Percentiles rank a stretch among this genome's conserved stretches.
Conservation (phyloP, 1,140 invertebrate species). For the Elysia chlorotica region DNA sequence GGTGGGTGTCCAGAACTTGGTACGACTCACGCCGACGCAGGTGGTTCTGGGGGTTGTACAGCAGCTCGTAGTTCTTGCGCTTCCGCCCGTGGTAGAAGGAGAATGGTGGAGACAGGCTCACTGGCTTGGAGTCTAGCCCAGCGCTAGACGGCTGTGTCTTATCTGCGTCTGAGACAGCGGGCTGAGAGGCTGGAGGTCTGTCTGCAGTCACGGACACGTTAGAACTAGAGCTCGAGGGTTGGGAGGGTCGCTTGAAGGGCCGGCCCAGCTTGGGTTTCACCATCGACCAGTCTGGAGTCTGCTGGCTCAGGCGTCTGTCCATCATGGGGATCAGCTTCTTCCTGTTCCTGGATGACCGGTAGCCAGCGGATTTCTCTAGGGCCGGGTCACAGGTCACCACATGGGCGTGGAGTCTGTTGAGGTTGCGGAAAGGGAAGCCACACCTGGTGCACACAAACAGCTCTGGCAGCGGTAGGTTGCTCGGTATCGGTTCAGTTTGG, state of each 20-base stretch:
- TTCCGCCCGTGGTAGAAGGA: slow-evolving; percentile 16
- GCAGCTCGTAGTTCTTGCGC: slow-evolving; percentile 33
- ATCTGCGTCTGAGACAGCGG: background rate
- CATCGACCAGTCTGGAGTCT: background rate
- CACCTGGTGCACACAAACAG: slow-evolving; percentile 42
- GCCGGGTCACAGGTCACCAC: slow-evolving; percentile 46
- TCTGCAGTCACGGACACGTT: background rate
- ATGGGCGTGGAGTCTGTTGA: slow-evolving; percentile 41
- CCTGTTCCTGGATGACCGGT: background rate
- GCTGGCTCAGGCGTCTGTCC: slow-evolving; percentile 1
- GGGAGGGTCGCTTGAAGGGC: background rate
- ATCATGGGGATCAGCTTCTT: slow-evolving; percentile 11
- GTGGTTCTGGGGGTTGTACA: slow-evolving; percentile 51
- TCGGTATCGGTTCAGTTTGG: slow-evolving; percentile 26
- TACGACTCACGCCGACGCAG: slow-evolving; percentile 44
- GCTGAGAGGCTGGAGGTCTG: background rate
- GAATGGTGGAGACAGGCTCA: background rate
- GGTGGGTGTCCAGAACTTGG: slow-evolving; percentile 46
- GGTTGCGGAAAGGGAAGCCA: slow-evolving; percentile 35
- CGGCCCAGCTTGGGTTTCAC: background rate
- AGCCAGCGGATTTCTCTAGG: background rate
- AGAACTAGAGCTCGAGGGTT: background rate
- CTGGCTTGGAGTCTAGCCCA: background rate
- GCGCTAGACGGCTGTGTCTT: background rate
- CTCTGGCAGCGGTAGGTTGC: slow-evolving; percentile 23